phyloP scores from a whole-genome alignment of 2,113 vertebrate species.

The Beaufortia kweichowensis region DNA sequence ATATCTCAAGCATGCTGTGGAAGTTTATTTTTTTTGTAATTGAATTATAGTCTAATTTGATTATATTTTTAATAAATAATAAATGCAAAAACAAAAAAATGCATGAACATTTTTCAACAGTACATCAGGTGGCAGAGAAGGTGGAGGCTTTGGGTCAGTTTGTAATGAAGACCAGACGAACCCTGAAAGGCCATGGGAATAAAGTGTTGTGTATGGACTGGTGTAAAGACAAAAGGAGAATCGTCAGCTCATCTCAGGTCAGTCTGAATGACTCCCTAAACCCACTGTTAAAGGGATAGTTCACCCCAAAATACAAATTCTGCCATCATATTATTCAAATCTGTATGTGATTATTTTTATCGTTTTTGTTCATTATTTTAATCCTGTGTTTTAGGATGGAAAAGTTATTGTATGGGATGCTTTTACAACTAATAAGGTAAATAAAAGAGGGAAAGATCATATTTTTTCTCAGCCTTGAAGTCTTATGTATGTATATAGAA shows the following conservation, averaged over 20 bases:
- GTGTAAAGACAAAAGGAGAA: slow-evolving; percentile 96
- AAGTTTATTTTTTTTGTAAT: no score
- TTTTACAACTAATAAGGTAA: slow-evolving; percentile 98
- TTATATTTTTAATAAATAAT: no score
- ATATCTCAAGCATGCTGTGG: no score
- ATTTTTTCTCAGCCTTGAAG: no score
- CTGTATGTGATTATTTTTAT: background rate
- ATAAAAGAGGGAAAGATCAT: slow-evolving; percentile 41
- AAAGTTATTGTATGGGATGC: slow-evolving; percentile 99
- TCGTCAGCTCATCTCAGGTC: slow-evolving; percentile 99
- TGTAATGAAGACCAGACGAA: slow-evolving; percentile 96
- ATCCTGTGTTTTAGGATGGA: slow-evolving; percentile 81
- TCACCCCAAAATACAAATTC: no score
- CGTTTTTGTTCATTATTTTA: slow-evolving; percentile 19
- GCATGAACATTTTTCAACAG: slow-evolving; percentile 66
- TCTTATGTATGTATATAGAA: background rate
- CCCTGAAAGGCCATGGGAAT: slow-evolving; percentile 96
- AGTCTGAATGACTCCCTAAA: background rate
- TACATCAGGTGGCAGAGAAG: slow-evolving; percentile 96
- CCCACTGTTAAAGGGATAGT: no score
- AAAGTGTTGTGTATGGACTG: slow-evolving; percentile 99
- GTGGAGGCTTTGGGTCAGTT: slow-evolving; percentile 95
- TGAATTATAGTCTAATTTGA: no score
- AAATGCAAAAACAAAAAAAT: background rate
- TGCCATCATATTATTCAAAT: no score